Base-by-base conservation (phyloP, 1,140 invertebrate genomes). In the Drosophila sp. region DNA sequence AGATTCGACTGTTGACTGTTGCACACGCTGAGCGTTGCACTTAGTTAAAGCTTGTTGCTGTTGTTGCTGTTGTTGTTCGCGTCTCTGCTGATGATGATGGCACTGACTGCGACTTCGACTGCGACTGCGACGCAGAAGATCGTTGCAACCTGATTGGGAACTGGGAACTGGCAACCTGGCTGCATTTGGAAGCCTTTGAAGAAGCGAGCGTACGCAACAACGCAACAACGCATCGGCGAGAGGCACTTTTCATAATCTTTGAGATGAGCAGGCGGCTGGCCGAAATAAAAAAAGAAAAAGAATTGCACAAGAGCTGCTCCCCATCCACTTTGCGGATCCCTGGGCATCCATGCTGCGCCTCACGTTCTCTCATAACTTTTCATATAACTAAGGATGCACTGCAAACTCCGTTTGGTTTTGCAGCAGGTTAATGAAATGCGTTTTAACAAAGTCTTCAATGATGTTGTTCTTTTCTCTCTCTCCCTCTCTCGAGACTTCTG, bases 361-460 rank as follows among this genome's bases (percentile, higher is more conserved):
- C 76, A 78, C 73, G 76, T 78, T 78, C 67, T 46, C 58, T 59
- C 67, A 76, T 67, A 76, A 76, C 73, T 72, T 66, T 62, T 45
- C 67, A 61, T 67, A 46, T 16, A 13, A 16, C 11, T 53, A 14
- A 9, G 32, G 50, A 18, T 38, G 34, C 57, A 16, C 4, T 29
- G 6, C 7, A 25, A n/a, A 25, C 48, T 43, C 48, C 29, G 36
- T 41, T 65, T 57, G 41, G 54, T 57, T 29, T 43, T 16, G 76
- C 80, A 74, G 80, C 84, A 83, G 84, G 76, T 89, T 89, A 89
- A 89, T 89, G 83, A 89, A 89, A 89, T 89, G 84, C 83, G 80
- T 78, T 87, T 80, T 63, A 72, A 51, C 62, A 67, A 76, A 70
- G 57, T 79, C 69, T 77, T 82, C 83, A 89, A 87, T 87, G 70